phyloP scores from a whole-genome alignment of 2,113 vertebrate species.

The Myotis yumanensis region DNA sequence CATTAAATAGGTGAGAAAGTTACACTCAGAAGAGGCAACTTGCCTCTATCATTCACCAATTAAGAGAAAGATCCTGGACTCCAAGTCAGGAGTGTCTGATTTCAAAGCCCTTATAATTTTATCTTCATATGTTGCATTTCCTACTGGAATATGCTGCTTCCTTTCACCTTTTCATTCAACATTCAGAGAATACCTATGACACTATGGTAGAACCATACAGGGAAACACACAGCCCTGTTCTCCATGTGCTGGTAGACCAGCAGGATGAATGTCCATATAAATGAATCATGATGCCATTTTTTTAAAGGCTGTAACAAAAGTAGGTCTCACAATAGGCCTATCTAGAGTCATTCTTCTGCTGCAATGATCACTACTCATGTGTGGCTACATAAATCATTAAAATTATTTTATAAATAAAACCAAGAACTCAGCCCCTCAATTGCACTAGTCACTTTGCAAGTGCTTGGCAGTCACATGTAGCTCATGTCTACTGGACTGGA shows the following conservation, averaged over 20 bases:
- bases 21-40: not conserved
- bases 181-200: not conserved
- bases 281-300: not conserved
- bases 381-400: not conserved
- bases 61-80: not conserved
- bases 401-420: not conserved
- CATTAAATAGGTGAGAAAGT: not conserved
- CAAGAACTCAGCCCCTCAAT: not conserved
- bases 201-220: not conserved
- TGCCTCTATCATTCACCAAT: not conserved
- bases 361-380: not conserved
- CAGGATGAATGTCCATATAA: not conserved
- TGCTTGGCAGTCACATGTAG: not conserved
- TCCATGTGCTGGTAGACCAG: not conserved
- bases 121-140: not conserved
- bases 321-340: not conserved
- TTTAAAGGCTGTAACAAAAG: not conserved
- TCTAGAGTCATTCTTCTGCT: not conserved
- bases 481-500: not conserved
- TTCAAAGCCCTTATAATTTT: not conserved
- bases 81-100: not conserved
- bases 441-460: not conserved
- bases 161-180: not conserved
- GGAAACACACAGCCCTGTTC: not conserved
- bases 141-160: not conserved